Base-by-base conservation (phyloP, 2,888 invertebrate species). In the Agriopis leucophaearia region DNA sequence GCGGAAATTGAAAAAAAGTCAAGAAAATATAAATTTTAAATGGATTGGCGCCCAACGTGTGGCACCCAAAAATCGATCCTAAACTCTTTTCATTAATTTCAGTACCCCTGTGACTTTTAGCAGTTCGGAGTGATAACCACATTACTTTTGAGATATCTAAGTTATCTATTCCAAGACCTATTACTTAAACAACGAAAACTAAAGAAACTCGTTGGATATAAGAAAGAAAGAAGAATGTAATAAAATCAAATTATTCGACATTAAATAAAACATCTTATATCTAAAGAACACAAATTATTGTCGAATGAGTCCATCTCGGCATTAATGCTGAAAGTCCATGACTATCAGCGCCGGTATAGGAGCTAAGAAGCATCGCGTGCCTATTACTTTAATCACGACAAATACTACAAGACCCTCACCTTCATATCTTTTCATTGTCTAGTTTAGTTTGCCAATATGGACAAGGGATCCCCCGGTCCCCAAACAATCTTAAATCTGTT, bases 401-500 rank as follows among this genome's bases (percentile, higher is more conserved):
- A 8, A 38, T 38, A 38, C 15, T 9, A 36, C 7, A 9, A 38
- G 9, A 38, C 42, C 13, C 27, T 18, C 13, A 44, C 27, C 42
- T 55, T 42, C 27, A 27, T 42, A 40, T 16, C 16, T 55, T 13
- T 55, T 44, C 27, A n/a, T 47, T 54, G 45, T 13, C 13, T 8
- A 42, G 18, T 56, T 42, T 13, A 8, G 44, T 44, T 18, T 16
- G 0, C n/a, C 16, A 18, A 51, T 36, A 36, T 15, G 36, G 12
- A 8, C 13, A 16, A n/a, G 38, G n/a, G 55, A 42, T 42, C 47
- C 54, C n/a, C 9, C 16, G 27, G 45, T 66, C 63, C 67, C 63
- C 48, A 45, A 64, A 38, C 63, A 48, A 68, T 63, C 63, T 59
- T 62, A 52, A 62, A 72, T 68, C 68, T 72, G 44, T 69, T 57